These are phyloP conservation scores for Drosophila putrida DNA, from an alignment of 2,888 invertebrate species.

Conservation along the genomic window DNA sequence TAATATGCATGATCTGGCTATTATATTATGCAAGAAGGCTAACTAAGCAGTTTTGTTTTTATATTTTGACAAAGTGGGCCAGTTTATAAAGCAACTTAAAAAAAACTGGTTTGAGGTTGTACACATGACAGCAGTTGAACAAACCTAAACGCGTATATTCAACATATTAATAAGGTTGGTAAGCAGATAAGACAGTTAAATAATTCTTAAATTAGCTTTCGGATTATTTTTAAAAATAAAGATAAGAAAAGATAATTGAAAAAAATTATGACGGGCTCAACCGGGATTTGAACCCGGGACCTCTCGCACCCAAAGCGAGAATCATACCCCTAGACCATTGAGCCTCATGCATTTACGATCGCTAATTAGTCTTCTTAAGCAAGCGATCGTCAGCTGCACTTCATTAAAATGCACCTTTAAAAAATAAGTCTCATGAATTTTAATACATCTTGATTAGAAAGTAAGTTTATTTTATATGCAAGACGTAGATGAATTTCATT, in stretches of 20 bases:
- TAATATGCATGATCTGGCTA: conserved; percentile 16
- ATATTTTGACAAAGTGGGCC: background rate
- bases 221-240: background rate
- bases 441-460: no score
- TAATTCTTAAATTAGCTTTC: background rate
- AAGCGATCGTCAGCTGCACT: background rate
- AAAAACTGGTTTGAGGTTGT: conserved; percentile 31
- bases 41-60: conserved; percentile 19
- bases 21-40: conserved; percentile 33
- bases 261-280: conserved; percentile 85
- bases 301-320: conserved; percentile 88
- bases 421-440: background rate
- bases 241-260: background rate
- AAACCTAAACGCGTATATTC: background rate
- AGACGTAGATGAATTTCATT: no score
- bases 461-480: no score
- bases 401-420: conserved; percentile 1
- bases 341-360: conserved; percentile 63
- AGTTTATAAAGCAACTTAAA: background rate
- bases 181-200: background rate
- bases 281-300: conserved; percentile 89
- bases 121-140: background rate
- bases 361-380: conserved; percentile 19
- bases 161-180: background rate
- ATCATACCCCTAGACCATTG: conserved; percentile 88